Percentiles rank a stretch among this genome's conserved stretches.
Evolutionary conservation across 2,888 invertebrate genomes (phyloP).

Genomic region (Acheta domesticus): DNA sequence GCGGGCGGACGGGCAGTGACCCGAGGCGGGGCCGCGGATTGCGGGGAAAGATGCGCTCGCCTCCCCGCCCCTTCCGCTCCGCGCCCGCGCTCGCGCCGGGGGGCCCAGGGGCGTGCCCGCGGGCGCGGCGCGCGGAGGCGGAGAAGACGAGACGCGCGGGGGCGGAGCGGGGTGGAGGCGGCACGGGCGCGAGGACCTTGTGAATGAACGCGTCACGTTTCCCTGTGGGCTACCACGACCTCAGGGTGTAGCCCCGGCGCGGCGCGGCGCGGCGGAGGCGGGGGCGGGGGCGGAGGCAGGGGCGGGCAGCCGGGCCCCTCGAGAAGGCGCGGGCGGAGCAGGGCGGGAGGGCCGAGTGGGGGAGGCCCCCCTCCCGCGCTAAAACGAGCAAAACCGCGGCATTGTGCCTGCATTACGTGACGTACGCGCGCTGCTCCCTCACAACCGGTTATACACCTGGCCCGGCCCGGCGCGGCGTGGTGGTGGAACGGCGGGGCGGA

Average conservation of each 20-base stretch:
- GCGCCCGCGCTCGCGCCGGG: too few relatives aligned
- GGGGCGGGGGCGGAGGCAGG: not conserved
- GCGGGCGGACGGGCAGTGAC: too few relatives aligned
- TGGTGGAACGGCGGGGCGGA: not conserved
- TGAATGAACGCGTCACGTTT: conserved; percentile 1
- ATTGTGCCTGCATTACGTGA: conserved; percentile 10
- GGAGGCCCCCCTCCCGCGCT: not conserved
- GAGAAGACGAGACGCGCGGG: too few relatives aligned
- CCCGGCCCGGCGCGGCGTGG: not conserved
- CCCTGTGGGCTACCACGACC: conserved; percentile 9
- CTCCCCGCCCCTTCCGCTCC: too few relatives aligned
- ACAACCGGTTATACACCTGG: not conserved
- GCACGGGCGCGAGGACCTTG: not conserved
- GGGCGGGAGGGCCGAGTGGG: not conserved
- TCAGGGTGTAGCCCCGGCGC: not conserved
- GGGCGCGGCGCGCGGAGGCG: too few relatives aligned
- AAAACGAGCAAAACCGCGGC: conserved; percentile 1
- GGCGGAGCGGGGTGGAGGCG: not conserved
- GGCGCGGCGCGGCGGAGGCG: not conserved
- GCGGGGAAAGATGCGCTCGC: too few relatives aligned
- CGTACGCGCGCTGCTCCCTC: not conserved
- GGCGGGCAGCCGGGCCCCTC: not conserved
- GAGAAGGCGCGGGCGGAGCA: not conserved
- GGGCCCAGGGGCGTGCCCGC: too few relatives aligned
- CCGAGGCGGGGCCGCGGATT: too few relatives aligned